Conservation (phyloP, 2,113 vertebrate genomes). For the Mormyrus lacerda region DNA sequence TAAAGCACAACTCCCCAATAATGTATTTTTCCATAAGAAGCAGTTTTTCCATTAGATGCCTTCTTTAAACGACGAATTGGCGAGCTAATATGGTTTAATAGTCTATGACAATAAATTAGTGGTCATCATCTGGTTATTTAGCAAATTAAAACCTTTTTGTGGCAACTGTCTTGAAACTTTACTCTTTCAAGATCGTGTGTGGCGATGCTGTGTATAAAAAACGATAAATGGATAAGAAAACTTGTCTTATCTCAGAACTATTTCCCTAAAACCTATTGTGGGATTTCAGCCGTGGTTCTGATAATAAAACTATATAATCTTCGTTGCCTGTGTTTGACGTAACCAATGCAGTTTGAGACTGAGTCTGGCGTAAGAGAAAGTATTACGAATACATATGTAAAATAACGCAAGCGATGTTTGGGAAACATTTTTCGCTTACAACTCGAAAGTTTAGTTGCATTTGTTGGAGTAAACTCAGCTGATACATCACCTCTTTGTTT, state of each 20-base stretch:
- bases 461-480: background rate
- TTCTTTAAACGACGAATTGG: constrained; percentile 17
- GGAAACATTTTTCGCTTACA: background rate
- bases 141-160: background rate
- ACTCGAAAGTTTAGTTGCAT: background rate
- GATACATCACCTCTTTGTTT: background rate
- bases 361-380: background rate
- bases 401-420: background rate
- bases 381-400: background rate
- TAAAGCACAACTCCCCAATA: background rate
- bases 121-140: background rate
- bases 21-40: constrained; percentile 11
- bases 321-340: background rate
- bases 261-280: background rate
- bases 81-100: background rate
- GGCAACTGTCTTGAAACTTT: background rate
- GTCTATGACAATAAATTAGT: background rate
- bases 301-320: background rate
- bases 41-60: background rate
- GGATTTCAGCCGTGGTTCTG: background rate
- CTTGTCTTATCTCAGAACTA: background rate
- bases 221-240: background rate
- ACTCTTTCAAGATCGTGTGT: background rate
- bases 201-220: background rate
- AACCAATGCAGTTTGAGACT: background rate